Conservation (phyloP, 92 coral and sea anemone species). For the Nematostella vectensis region DNA sequence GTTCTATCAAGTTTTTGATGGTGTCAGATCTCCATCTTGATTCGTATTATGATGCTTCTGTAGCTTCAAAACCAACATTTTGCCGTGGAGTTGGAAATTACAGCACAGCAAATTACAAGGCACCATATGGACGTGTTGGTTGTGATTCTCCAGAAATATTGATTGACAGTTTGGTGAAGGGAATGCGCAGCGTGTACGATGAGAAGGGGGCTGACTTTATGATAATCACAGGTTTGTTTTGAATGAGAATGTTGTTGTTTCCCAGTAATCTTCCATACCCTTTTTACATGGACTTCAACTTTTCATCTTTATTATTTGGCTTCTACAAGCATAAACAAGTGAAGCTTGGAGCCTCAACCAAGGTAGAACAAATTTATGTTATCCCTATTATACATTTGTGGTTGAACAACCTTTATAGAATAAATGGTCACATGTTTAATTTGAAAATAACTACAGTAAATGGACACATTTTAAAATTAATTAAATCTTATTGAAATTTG, state of each 20-base stretch:
- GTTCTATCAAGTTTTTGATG: conserved; percentile 50
- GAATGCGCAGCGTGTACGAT: conserved; percentile 35
- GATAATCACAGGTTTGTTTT: conserved; percentile 56
- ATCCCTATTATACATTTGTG: too few relatives aligned
- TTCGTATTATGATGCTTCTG: conserved; percentile 43
- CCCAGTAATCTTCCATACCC: too few relatives aligned
- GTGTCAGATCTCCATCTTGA: conserved; percentile 84
- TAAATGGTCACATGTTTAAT: too few relatives aligned
- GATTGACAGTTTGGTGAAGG: conserved; percentile 43
- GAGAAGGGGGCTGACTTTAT: conserved; percentile 39
- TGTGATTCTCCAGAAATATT: conserved; percentile 77
- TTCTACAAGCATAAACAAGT: too few relatives aligned
- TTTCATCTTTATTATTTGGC: not conserved
- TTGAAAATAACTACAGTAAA: too few relatives aligned
- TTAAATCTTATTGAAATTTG: too few relatives aligned
- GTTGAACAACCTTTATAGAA: too few relatives aligned
- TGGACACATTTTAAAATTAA: too few relatives aligned
- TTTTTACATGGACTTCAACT: not conserved
- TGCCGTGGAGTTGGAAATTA: conserved; percentile 50
- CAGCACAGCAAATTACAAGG: conserved; percentile 48
- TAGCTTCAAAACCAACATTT: conserved; percentile 20
- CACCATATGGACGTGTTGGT: conserved; percentile 69
- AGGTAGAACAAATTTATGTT: too few relatives aligned
- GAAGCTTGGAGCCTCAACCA: too few relatives aligned
- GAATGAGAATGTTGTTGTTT: too few relatives aligned